phyloP scores from a whole-genome alignment of 2,888 invertebrate genomes.

The Halictus quadricinctus region DNA sequence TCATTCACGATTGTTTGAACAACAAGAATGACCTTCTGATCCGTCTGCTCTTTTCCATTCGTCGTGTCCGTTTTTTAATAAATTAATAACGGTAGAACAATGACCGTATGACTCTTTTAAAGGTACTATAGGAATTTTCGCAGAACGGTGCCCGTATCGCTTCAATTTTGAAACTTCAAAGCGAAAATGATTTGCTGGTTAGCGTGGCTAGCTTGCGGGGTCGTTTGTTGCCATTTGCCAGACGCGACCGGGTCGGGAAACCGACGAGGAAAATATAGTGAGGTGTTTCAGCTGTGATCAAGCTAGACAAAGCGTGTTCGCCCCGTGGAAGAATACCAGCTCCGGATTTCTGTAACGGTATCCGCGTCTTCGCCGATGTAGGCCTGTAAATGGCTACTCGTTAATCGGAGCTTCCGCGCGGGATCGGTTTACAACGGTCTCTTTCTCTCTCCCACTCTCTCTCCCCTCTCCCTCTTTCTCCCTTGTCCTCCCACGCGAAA shows the following conservation, averaged over 20 bases:
- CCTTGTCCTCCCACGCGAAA: slow-evolving; percentile 20
- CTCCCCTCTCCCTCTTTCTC: background rate
- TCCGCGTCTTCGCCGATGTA: slow-evolving; percentile 11
- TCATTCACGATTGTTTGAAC: no score
- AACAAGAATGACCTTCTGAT: no score
- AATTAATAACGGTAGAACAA: no score
- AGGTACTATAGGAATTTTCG: background rate
- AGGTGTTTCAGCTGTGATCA: background rate
- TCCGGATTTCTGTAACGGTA: slow-evolving; percentile 38
- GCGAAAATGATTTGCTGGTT: background rate
- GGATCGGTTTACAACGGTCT: slow-evolving; percentile 3
- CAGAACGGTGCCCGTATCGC: background rate
- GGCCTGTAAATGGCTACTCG: slow-evolving; percentile 28
- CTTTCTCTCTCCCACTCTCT: no score
- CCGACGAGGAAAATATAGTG: background rate
- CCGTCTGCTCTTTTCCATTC: no score
- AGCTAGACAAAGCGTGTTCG: background rate
- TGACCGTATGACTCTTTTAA: no score
- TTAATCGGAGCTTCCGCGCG: slow-evolving; percentile 25
- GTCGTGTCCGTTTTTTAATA: no score
- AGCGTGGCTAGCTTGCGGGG: background rate
- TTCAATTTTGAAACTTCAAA: background rate
- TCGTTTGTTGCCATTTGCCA: background rate
- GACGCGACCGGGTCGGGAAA: background rate
- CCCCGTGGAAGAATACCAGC: background rate